A percentile compares a stretch with the other conserved stretches of the same genome.
Evolutionary conservation across 2,797 vertebrate species (phyloP).

Genomic region (Trachurus trachurus): DNA sequence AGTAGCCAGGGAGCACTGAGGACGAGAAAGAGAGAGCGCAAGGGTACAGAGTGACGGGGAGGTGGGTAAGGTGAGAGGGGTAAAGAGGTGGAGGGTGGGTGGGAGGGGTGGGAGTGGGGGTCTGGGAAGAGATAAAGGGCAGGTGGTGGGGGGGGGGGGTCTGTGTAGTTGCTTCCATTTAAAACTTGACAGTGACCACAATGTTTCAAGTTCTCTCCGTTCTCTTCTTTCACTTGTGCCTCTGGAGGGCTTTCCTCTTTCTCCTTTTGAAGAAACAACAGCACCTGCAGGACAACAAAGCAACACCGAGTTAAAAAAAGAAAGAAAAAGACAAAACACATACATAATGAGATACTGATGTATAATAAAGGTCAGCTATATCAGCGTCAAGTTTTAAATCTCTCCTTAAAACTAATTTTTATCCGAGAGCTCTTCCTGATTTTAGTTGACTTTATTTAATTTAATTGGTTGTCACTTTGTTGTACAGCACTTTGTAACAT

Average conservation of each 20-base stretch:
- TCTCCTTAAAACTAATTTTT: no score
- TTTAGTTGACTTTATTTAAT: no score
- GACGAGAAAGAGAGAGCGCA: constrained; percentile 50
- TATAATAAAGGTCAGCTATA: no score
- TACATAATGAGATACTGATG: not conserved
- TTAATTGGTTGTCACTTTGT: no score
- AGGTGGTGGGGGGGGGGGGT: not conserved
- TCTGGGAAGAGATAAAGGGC: not conserved
- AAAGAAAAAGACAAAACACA: no score
- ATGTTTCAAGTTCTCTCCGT: constrained; percentile 86
- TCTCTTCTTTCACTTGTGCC: constrained; percentile 92
- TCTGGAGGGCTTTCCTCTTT: constrained; percentile 98
- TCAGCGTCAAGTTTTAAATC: no score
- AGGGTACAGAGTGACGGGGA: constrained; percentile 44
- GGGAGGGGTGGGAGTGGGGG: not conserved
- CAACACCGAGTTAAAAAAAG: not conserved
- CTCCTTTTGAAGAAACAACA: constrained; percentile 99
- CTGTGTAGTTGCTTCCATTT: constrained; percentile 86
- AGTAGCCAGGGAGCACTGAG: constrained; percentile 72
- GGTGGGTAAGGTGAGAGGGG: constrained; percentile 37
- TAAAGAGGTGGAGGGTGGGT: constrained; percentile 32
- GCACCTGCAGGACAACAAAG: constrained; percentile 86
- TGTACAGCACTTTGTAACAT: no score
- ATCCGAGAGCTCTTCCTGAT: no score
- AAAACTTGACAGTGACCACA: constrained; percentile 89